A percentile compares a stretch with the other conserved stretches of the same genome.
Evolutionary conservation across 2,888 invertebrate species (phyloP).

Genomic region (Penaeus monodon): DNA sequence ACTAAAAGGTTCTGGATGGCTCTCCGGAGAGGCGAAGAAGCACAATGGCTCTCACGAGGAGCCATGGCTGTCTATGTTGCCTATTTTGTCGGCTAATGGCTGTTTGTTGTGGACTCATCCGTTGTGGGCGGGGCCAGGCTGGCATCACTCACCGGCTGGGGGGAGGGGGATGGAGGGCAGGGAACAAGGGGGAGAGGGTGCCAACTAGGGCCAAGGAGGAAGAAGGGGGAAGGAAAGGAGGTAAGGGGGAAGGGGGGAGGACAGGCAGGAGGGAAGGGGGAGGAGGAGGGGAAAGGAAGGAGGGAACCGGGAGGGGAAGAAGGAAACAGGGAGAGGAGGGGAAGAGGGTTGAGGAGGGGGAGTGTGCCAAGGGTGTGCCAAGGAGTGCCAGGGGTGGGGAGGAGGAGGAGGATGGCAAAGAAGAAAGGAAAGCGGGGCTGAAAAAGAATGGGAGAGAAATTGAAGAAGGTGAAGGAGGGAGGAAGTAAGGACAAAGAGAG

Average conservation of each 20-base stretch:
- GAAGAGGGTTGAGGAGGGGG: neutral
- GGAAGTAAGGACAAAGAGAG: too few species aligned
- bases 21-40: constrained; percentile 35
- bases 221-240: neutral
- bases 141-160: constrained; percentile 42
- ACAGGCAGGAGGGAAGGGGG: too few species aligned
- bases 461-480: too few species aligned
- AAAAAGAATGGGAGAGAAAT: too few species aligned
- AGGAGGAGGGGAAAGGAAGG: neutral
- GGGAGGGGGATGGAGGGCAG: neutral
- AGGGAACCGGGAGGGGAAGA: neutral
- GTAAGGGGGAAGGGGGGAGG: neutral
- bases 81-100: constrained; percentile 58
- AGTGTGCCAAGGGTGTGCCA: too few species aligned
- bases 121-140: constrained; percentile 32
- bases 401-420: too few species aligned
- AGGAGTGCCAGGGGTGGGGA: too few species aligned
- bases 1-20: constrained; percentile 46
- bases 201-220: neutral
- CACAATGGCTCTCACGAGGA: constrained; percentile 50
- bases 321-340: neutral
- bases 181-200: neutral
- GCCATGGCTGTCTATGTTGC: constrained; percentile 49
- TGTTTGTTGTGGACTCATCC: constrained; percentile 56
- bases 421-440: too few species aligned